Percentiles rank a stretch among this genome's conserved stretches.
phyloP scores from a whole-genome alignment of 1,140 invertebrate species.

The Drosophila athabasca region DNA sequence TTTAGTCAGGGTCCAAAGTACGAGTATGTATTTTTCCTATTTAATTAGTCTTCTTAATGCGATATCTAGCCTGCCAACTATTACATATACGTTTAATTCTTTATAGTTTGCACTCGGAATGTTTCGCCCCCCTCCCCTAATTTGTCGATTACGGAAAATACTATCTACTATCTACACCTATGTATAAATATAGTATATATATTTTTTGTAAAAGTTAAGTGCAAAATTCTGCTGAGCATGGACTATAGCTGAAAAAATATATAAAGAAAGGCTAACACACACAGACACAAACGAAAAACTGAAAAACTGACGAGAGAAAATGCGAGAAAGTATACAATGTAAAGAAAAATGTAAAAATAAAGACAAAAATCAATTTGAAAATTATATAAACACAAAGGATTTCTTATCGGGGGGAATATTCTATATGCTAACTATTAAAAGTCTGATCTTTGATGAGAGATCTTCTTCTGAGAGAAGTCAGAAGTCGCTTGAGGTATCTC shows the following conservation, averaged over 20 bases:
- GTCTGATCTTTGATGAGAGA: no score
- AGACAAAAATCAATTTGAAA: constrained; percentile 6
- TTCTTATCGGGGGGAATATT: background rate
- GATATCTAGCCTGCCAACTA: constrained; percentile 70
- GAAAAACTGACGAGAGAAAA: constrained; percentile 47
- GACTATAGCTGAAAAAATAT: constrained; percentile 66
- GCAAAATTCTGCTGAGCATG: constrained; percentile 69
- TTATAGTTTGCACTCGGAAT: constrained; percentile 3
- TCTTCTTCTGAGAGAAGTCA: no score
- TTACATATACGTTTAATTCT: constrained; percentile 18
- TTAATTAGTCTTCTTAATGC: constrained; percentile 70
- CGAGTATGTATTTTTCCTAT: constrained; percentile 53
- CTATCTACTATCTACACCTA: constrained; percentile 15
- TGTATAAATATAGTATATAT: constrained; percentile 32
- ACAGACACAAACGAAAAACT: constrained; percentile 31
- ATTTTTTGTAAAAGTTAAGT: constrained; percentile 59
- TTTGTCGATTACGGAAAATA: no score
- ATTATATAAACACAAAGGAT: no score
- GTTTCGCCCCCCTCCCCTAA: no score
- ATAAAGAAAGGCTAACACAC: constrained; percentile 41
- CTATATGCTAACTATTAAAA: no score
- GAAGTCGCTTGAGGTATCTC: no score
- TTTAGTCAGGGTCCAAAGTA: constrained; percentile 17
- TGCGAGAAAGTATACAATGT: constrained; percentile 61
- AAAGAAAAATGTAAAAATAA: constrained; percentile 58